phyloP scores from a whole-genome alignment of 2,113 vertebrate genomes.

The Poecilia latipinna region DNA sequence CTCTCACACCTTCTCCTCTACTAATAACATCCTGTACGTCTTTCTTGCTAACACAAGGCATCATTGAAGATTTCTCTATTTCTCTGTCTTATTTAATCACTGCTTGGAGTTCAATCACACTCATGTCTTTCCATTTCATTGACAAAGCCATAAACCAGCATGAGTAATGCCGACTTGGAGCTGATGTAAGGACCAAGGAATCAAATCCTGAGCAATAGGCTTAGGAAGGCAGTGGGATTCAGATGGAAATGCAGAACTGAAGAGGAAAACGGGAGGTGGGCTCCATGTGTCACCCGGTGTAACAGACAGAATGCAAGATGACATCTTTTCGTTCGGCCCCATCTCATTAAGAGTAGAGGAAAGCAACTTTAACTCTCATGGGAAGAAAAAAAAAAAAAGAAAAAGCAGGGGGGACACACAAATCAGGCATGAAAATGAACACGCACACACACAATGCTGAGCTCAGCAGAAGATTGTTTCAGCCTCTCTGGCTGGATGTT shows the following conservation, averaged over 20 bases:
- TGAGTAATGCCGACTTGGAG: constrained; percentile 28
- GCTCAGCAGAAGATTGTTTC: constrained; percentile 65
- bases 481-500: constrained; percentile 40
- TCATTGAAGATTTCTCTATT: constrained; percentile 12
- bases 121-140: constrained; percentile 44
- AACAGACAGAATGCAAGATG: constrained; percentile 61
- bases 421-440: constrained; percentile 29
- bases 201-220: constrained; percentile 38
- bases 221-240: constrained; percentile 31
- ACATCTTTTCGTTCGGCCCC: constrained; percentile 51
- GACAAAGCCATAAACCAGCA: constrained; percentile 64
- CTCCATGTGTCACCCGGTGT: constrained; percentile 39
- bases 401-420: constrained; percentile 40
- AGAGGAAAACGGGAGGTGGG: background rate
- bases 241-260: constrained; percentile 16
- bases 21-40: background rate
- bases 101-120: constrained; percentile 30
- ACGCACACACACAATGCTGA: constrained; percentile 53
- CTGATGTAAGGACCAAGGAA: constrained; percentile 20
- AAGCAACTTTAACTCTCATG: constrained; percentile 43
- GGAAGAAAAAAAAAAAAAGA: constrained; percentile 13
- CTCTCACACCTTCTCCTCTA: constrained; percentile 1
- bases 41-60: constrained; percentile 11
- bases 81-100: constrained; percentile 38
- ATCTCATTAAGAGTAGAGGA: constrained; percentile 71